Evolutionary conservation across 2,888 invertebrate species (phyloP).

Genomic region (Tricholauxania praeusta): DNA sequence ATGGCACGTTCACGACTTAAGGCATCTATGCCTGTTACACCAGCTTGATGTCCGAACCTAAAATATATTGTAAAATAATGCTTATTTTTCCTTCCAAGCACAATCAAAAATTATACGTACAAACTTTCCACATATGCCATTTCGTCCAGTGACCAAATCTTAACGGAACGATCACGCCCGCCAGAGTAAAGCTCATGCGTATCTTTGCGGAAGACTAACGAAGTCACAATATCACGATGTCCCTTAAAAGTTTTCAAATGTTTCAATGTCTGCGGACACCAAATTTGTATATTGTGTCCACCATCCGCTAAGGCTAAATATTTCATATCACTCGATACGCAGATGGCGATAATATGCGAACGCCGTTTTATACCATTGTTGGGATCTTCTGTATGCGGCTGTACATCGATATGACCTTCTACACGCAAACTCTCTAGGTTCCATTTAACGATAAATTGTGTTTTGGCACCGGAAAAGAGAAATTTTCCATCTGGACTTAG

Average conservation of each 20-base stretch:
- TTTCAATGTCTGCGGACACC: slow-evolving; percentile 83
- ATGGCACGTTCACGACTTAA: slow-evolving; percentile 87
- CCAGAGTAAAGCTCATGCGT: slow-evolving; percentile 88
- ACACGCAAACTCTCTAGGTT: slow-evolving; percentile 75
- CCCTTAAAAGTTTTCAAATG: slow-evolving; percentile 85
- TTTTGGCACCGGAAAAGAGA: slow-evolving; percentile 89
- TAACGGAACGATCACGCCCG: slow-evolving; percentile 83
- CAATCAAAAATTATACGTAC: slow-evolving; percentile 63
- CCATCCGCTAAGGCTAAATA: slow-evolving; percentile 82
- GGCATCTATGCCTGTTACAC: slow-evolving; percentile 89
- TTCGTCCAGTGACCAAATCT: slow-evolving; percentile 96
- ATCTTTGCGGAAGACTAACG: slow-evolving; percentile 86
- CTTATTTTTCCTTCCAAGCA: neutral
- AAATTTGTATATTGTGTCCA: slow-evolving; percentile 81
- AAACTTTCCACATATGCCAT: slow-evolving; percentile 96
- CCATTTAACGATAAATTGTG: slow-evolving; percentile 90
- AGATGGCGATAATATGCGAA: slow-evolving; percentile 74
- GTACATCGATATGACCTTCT: slow-evolving; percentile 69
- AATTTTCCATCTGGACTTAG: slow-evolving; percentile 79
- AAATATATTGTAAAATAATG: neutral
- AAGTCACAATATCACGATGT: slow-evolving; percentile 80
- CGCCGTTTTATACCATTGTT: slow-evolving; percentile 59
- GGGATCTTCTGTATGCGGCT: slow-evolving; percentile 65
- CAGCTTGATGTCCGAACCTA: slow-evolving; percentile 87
- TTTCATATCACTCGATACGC: slow-evolving; percentile 83